Conservation (phyloP, 2,888 invertebrate species). For the Spodoptera littoralis region DNA sequence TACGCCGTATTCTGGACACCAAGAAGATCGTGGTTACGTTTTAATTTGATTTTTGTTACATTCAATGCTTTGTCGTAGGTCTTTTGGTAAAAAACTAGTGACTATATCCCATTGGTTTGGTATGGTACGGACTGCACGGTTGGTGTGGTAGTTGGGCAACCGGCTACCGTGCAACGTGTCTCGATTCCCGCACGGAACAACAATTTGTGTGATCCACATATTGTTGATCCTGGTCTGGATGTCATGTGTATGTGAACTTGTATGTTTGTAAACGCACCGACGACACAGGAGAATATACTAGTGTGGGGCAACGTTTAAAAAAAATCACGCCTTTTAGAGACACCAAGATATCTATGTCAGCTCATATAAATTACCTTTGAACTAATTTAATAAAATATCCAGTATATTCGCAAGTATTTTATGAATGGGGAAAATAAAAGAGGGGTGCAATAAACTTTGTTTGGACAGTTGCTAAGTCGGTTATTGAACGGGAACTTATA, state of each 20-base stretch:
- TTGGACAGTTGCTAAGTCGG: constrained; percentile 64
- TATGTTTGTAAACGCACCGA: too few relatives aligned
- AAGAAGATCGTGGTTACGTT: constrained; percentile 73
- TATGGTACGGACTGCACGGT: too few relatives aligned
- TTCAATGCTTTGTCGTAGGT: constrained; percentile 48
- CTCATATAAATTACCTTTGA: too few relatives aligned
- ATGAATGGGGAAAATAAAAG: neutral
- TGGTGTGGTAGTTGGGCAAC: too few relatives aligned
- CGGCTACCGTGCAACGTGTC: too few relatives aligned
- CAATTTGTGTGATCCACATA: too few relatives aligned
- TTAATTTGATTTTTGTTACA: constrained; percentile 72
- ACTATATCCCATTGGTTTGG: constrained; percentile 31
- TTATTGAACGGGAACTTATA: constrained; percentile 36
- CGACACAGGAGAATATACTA: too few relatives aligned
- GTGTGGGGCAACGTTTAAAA: too few relatives aligned
- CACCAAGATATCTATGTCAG: neutral
- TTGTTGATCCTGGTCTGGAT: too few relatives aligned
- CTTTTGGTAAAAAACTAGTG: constrained; percentile 29
- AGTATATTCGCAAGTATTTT: neutral
- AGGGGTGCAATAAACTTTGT: constrained; percentile 19
- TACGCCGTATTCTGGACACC: constrained; percentile 68
- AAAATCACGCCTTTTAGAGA: constrained; percentile 3
- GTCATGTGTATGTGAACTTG: too few relatives aligned
- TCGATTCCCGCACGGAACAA: too few relatives aligned
- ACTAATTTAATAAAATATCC: neutral